Base-by-base conservation (phyloP, 2,113 vertebrate species). In the Hippocampus zosterae region DNA sequence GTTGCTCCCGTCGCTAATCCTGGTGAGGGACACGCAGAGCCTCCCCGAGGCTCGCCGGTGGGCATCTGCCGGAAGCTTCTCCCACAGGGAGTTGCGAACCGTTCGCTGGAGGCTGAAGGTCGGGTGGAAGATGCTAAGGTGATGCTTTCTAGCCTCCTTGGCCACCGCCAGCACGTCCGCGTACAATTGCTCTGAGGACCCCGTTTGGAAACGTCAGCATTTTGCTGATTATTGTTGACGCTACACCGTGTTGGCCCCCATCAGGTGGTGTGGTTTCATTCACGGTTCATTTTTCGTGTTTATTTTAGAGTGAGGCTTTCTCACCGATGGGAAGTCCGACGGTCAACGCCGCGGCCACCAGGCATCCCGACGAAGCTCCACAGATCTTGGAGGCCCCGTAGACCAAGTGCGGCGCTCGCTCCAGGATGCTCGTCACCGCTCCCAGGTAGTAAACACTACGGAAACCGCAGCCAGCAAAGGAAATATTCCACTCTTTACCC, bases 401-500 rank as follows among this genome's bases (percentile, higher is more conserved):
- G 29, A 96, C 73, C 44, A 98, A 70, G 23, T 83, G 88, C 0
- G 93, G 94, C 3, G 88, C 92, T 25, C 46, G 82, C 78, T 98
- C 93, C 57, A 90, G 85, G 77, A 96, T 81, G 78, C 94, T 96
- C 70, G 76, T 83, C 72, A 92, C 80, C 1, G 87, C 94, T 44
- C 96, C 95, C 48, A 96, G 7, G 76, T 94, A 89, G 72, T 98
- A 98, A 41, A 93, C 75, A 7, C 91, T 93, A 78, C 96, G 78
- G 88, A 98, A 98, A 4, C 95, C 95, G 83, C 95, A 96, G 69
- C 95, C 96, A 0, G 90, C 85, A 57, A 97, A 94, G 0, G 94
- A 95, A 53, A 97, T 81, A 87, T 89, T 95, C 96, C 94, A 96
- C 85, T 91, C 90, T 41, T 84, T 70, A 65, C 86, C 77, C 13